Conservation (phyloP, 2,113 vertebrate species). For the Planiliza haematocheilus region DNA sequence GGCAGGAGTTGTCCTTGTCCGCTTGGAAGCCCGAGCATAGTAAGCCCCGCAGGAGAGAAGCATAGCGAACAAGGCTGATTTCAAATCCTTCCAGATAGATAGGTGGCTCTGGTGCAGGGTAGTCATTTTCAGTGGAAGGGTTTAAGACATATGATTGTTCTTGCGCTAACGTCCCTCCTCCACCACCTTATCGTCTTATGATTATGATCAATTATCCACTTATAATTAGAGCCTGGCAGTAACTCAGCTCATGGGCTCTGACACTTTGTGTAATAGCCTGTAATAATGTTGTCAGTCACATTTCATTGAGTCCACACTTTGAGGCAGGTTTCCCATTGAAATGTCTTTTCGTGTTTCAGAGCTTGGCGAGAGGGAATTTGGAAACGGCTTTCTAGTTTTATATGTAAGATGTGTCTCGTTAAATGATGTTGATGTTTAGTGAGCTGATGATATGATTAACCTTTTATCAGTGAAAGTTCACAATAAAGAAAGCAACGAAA, state of each 20-base stretch:
- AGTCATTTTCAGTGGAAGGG: constrained; percentile 64
- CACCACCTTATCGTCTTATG: constrained; percentile 70
- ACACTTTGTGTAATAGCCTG: constrained; percentile 71
- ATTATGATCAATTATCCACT: constrained; percentile 80
- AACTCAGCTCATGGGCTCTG: constrained; percentile 67
- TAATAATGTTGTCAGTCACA: constrained; percentile 77
- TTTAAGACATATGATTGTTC: constrained; percentile 73
- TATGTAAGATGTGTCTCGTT: constrained; percentile 11
- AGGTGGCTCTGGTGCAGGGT: constrained; percentile 51
- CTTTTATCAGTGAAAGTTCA: neutral
- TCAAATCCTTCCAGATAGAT: constrained; percentile 61
- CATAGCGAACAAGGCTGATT: constrained; percentile 35
- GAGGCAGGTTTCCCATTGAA: constrained; percentile 34
- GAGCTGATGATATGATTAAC: constrained; percentile 30
- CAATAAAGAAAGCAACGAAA: no score
- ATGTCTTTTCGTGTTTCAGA: constrained; percentile 33
- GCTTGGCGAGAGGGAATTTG: constrained; percentile 26
- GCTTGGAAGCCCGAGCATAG: constrained; percentile 24
- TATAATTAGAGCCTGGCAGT: constrained; percentile 76
- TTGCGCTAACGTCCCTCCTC: constrained; percentile 64
- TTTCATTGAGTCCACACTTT: constrained; percentile 59
- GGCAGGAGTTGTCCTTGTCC: constrained; percentile 7
- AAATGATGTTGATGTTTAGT: constrained; percentile 12
- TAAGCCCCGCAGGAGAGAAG: constrained; percentile 35
- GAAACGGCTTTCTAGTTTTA: neutral